Evolutionary conservation across 2,113 vertebrate species (phyloP).

Genomic region (Dermatemys mawii): DNA sequence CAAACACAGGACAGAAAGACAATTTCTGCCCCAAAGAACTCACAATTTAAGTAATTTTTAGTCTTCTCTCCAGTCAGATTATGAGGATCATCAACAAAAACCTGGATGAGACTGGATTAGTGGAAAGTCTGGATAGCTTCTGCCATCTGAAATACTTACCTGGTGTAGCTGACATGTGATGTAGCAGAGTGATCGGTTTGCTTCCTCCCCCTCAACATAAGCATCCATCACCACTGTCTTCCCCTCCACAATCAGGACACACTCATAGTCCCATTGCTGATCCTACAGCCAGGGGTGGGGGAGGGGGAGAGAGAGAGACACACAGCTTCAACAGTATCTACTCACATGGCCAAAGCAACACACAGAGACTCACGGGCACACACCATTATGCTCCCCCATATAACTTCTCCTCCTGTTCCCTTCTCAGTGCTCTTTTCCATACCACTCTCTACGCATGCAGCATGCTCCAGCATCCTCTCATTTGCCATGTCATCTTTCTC

Average conservation of each 20-base stretch:
- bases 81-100: not conserved
- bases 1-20: not conserved
- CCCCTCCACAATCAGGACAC: constrained; percentile 91
- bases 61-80: not conserved
- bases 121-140: not conserved
- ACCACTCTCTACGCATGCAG: not conserved
- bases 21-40: not conserved
- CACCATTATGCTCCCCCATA: not conserved
- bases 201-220: constrained; percentile 84
- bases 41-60: not conserved
- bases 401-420: not conserved
- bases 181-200: constrained; percentile 82
- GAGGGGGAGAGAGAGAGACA: no score
- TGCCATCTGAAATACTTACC: constrained; percentile 71
- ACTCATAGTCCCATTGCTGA: constrained; percentile 87
- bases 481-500: rapidly evolving
- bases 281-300: constrained; percentile 85
- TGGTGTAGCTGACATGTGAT: constrained; percentile 91
- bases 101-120: not conserved
- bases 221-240: constrained; percentile 89
- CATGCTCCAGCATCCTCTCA: rapidly evolving
- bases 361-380: not conserved
- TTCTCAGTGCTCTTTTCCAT: not conserved
- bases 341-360: rapidly evolving
- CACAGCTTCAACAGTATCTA: not conserved